These are phyloP conservation scores for Thomomys bottae DNA, from an alignment of 2,113 vertebrate genomes.

Conservation along the genomic window DNA sequence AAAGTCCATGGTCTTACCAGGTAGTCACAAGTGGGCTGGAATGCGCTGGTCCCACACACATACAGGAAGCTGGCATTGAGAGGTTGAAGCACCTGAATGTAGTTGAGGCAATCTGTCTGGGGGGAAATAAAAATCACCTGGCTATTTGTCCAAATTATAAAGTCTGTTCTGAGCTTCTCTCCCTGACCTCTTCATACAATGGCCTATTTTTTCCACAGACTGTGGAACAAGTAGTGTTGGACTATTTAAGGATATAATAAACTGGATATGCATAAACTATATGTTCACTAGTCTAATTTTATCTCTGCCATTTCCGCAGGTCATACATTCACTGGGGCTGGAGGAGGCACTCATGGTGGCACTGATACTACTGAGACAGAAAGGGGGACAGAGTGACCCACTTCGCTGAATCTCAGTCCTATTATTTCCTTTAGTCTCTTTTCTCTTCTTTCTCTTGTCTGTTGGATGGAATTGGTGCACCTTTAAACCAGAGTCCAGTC, in stretches of 20 bases:
- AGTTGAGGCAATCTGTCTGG: slow-evolving; percentile 97
- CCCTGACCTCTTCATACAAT: background rate
- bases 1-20: slow-evolving; percentile 86
- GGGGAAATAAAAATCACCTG: slow-evolving; percentile 24
- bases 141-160: background rate
- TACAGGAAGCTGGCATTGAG: slow-evolving; percentile 89
- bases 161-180: too few relatives aligned
- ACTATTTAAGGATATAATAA: too few relatives aligned
- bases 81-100: slow-evolving; percentile 95
- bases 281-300: background rate
- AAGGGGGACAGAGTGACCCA: too few relatives aligned
- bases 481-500: too few relatives aligned
- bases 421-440: too few relatives aligned
- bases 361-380: too few relatives aligned
- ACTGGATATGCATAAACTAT: background rate
- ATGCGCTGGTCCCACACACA: slow-evolving; percentile 96
- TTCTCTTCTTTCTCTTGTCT: too few relatives aligned
- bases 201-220: background rate
- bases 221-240: too few relatives aligned
- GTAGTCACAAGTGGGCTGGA: slow-evolving; percentile 94
- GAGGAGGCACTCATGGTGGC: too few relatives aligned
- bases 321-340: background rate
- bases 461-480: too few relatives aligned
- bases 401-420: too few relatives aligned
- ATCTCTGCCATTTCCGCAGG: background rate